These are phyloP conservation scores for Hypocryptadius cinnamomeus DNA, from an alignment of 2,113 vertebrate species.

Conservation along the genomic window DNA sequence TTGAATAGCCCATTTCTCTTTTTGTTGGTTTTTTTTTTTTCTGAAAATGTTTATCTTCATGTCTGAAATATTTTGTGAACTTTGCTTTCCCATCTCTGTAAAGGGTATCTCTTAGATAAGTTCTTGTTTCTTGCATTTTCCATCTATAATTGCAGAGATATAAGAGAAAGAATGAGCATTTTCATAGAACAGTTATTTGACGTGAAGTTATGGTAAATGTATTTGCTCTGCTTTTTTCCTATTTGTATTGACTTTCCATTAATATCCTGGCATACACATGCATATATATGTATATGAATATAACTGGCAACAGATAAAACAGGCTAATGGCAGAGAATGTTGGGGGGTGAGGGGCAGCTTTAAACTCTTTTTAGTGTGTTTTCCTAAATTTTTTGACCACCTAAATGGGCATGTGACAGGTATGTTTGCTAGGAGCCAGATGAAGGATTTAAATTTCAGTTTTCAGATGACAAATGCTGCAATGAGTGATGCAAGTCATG, in stretches of 20 bases:
- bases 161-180: neutral
- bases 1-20: neutral
- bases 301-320: neutral
- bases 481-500: neutral
- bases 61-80: neutral
- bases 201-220: neutral
- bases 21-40: neutral
- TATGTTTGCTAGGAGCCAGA: neutral
- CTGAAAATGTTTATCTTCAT: neutral
- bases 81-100: neutral
- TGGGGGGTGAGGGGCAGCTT: neutral
- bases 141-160: neutral
- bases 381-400: neutral
- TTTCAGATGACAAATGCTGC: constrained; percentile 12
- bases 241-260: constrained; percentile 2
- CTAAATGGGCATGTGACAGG: neutral
- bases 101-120: neutral
- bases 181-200: neutral
- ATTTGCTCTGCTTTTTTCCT: neutral
- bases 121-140: neutral
- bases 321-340: neutral
- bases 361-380: neutral
- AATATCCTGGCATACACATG: neutral
- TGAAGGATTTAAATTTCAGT: neutral
- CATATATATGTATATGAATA: neutral